Percentiles rank a stretch among this genome's conserved stretches.
Conservation (phyloP, 1,140 invertebrate genomes). For the Dendrolimus punctatus region DNA sequence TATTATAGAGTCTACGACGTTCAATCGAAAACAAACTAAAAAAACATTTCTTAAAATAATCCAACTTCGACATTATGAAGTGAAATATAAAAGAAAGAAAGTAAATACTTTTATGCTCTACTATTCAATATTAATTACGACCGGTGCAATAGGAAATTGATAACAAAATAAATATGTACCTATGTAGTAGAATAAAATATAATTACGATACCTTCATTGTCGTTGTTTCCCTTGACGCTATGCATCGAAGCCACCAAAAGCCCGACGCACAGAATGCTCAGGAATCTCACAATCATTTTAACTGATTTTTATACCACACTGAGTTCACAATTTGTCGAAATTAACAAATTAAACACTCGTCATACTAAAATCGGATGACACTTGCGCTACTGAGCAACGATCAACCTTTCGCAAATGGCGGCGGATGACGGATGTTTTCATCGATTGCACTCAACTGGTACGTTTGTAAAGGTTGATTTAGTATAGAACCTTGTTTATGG, state of each 20-base stretch:
- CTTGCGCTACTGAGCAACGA: slow-evolving; percentile 58
- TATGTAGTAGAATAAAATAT: slow-evolving; percentile 10
- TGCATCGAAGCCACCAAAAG: slow-evolving; percentile 58
- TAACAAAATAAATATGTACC: slow-evolving; percentile 32
- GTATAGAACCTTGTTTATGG: not conserved
- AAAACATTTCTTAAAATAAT: too few species aligned
- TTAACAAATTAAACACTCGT: slow-evolving; percentile 64
- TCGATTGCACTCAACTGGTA: slow-evolving; percentile 56
- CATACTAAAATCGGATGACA: slow-evolving; percentile 61
- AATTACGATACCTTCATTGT: slow-evolving; percentile 61
- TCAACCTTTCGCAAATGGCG: slow-evolving; percentile 67
- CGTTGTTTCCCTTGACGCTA: slow-evolving; percentile 59
- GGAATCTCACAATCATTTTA: slow-evolving; percentile 69
- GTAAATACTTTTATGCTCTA: slow-evolving; percentile 5
- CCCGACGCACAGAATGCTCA: slow-evolving; percentile 61
- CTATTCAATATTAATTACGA: slow-evolving; percentile 5
- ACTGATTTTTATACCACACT: slow-evolving; percentile 47
- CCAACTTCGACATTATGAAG: too few species aligned
- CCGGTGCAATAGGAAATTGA: slow-evolving; percentile 16
- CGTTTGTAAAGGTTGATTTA: slow-evolving; percentile 32
- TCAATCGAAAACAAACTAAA: too few species aligned
- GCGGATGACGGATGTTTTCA: slow-evolving; percentile 67
- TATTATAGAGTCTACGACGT: too few species aligned
- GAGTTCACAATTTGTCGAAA: slow-evolving; percentile 57
- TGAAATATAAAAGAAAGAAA: slow-evolving; percentile 11